Conservation (phyloP, 2,888 invertebrate genomes). For the Abscondita cerata region DNA sequence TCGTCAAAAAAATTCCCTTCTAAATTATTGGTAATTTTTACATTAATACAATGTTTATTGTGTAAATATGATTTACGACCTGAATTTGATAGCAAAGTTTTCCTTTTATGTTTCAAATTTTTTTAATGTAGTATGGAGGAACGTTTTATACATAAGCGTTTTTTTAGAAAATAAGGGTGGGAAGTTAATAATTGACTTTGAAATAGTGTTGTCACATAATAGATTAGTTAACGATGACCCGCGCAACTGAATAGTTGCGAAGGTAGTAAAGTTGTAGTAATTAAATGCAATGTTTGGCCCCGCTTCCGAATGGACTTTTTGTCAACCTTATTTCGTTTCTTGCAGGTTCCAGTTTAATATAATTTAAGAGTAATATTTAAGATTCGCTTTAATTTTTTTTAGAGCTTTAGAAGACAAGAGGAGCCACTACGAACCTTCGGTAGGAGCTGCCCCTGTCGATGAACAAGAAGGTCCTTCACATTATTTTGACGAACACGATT, state of each 20-base stretch:
- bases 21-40: too few species aligned
- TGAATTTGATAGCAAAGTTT: too few species aligned
- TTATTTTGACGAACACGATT: slow-evolving; percentile 72
- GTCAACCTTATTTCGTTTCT: slow-evolving; percentile 30
- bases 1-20: too few species aligned
- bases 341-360: not conserved
- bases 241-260: slow-evolving; percentile 32
- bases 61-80: too few species aligned
- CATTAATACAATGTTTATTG: too few species aligned
- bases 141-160: not conserved
- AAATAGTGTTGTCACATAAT: slow-evolving; percentile 21
- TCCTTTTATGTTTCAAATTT: too few species aligned
- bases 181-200: slow-evolving; percentile 21
- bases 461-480: slow-evolving; percentile 61
- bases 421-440: slow-evolving; percentile 67
- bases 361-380: not conserved
- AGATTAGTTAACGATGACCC: slow-evolving; percentile 39
- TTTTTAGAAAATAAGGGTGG: slow-evolving; percentile 14
- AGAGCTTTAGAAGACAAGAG: slow-evolving; percentile 72
- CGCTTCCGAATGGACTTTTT: slow-evolving; percentile 32
- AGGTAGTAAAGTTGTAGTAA: slow-evolving; percentile 6
- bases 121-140: too few species aligned
- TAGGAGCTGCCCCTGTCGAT: slow-evolving; percentile 61
- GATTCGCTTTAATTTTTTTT: slow-evolving; percentile 39
- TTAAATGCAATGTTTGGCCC: slow-evolving; percentile 38